phyloP scores from a whole-genome alignment of 2,113 vertebrate species.

The Phylloscopus trochilus region DNA sequence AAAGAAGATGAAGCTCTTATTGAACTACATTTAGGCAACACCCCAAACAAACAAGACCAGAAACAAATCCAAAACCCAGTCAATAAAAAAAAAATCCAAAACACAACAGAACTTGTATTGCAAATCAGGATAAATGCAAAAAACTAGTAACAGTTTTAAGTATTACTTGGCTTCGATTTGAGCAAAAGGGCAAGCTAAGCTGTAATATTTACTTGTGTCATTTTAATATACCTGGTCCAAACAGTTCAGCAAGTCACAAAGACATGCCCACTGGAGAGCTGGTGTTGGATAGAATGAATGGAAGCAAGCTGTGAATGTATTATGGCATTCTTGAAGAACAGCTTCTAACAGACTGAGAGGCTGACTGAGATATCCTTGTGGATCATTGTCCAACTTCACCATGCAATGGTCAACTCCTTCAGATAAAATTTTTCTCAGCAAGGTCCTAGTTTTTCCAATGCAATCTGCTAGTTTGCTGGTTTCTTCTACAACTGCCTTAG shows the following conservation, averaged over 20 bases:
- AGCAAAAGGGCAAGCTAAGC: neutral
- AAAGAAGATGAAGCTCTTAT: neutral
- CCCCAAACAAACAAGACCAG: neutral
- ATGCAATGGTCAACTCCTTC: constrained; percentile 97
- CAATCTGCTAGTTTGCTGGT: constrained; percentile 97
- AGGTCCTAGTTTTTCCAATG: constrained; percentile 95
- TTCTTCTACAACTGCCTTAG: constrained; percentile 96
- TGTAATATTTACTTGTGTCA: neutral
- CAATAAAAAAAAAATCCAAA: neutral
- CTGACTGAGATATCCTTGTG: constrained; percentile 94
- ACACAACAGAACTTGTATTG: neutral
- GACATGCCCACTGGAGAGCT: constrained; percentile 95
- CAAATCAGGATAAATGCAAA: neutral
- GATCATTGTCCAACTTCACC: constrained; percentile 95
- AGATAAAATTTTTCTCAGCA: constrained; percentile 95
- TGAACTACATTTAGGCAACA: neutral
- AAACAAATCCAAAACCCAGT: neutral
- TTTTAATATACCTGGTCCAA: constrained; percentile 88
- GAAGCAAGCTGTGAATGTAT: constrained; percentile 98
- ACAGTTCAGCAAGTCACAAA: constrained; percentile 96
- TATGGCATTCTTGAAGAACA: constrained; percentile 96
- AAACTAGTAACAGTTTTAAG: neutral
- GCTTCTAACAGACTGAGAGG: constrained; percentile 93
- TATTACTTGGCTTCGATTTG: neutral
- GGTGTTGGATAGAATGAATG: constrained; percentile 98